A percentile compares a stretch with the other conserved stretches of the same genome.
phyloP scores from a whole-genome alignment of 2,797 vertebrate species.

The Diceros bicornis region DNA sequence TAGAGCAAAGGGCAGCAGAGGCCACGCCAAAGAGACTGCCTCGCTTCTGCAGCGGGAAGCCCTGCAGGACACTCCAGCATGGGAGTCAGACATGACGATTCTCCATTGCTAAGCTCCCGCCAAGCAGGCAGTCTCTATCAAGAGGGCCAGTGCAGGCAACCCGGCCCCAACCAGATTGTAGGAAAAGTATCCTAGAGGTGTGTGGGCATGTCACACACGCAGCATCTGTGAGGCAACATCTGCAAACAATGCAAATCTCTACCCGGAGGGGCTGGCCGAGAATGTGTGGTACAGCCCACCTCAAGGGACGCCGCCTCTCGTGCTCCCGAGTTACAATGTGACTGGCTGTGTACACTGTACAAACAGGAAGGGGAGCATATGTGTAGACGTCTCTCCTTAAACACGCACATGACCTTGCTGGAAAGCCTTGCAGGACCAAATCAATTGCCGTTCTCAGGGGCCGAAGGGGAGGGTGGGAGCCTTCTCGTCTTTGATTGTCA shows the following conservation, averaged over 20 bases:
- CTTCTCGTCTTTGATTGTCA: not conserved
- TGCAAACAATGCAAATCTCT: not conserved
- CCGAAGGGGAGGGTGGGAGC: not conserved
- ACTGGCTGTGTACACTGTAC: not conserved
- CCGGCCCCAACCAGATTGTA: accelerated
- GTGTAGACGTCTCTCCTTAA: not conserved
- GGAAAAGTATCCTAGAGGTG: not conserved
- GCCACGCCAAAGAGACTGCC: accelerated
- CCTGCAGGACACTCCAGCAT: accelerated
- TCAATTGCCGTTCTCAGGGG: not conserved
- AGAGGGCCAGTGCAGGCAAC: not conserved
- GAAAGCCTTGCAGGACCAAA: not conserved
- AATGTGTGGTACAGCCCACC: not conserved
- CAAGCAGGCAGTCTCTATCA: not conserved
- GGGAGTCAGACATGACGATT: not conserved
- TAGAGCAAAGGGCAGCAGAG: not conserved
- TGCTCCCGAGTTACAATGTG: not conserved
- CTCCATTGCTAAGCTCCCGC: not conserved
- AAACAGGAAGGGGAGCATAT: not conserved
- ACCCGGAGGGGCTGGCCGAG: not conserved
- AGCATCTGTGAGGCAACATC: not conserved
- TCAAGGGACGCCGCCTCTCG: not conserved
- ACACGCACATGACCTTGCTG: not conserved
- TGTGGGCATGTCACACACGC: not conserved
- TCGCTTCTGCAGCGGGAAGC: not conserved